A percentile compares a stretch with the other conserved stretches of the same genome.
phyloP scores from a whole-genome alignment of 2,113 vertebrate species.

The Hippopotamus amphibius region DNA sequence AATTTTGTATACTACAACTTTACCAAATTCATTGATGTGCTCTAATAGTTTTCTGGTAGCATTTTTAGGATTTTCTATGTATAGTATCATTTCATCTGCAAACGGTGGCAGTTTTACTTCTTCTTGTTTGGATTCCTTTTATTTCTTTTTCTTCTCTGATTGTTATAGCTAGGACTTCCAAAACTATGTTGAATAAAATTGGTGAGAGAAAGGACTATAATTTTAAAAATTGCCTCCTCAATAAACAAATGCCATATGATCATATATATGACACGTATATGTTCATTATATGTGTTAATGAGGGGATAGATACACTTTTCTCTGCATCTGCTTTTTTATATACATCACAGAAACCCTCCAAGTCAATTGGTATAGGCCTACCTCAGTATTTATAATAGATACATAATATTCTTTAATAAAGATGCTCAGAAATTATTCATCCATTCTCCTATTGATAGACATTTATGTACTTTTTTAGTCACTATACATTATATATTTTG shows the following conservation, averaged over 20 bases:
- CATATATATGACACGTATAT: not conserved
- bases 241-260: not conserved
- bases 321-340: not conserved
- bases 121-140: not conserved
- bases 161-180: not conserved
- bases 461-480: not conserved
- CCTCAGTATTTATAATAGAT: not conserved
- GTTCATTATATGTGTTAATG: not conserved
- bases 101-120: not conserved
- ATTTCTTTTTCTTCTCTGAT: not conserved
- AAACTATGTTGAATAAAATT: not conserved
- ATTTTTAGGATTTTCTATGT: not conserved
- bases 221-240: not conserved
- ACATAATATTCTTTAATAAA: not conserved
- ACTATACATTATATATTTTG: not conserved
- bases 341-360: not conserved
- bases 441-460: not conserved
- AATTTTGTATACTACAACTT: not conserved
- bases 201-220: not conserved
- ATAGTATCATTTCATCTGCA: not conserved
- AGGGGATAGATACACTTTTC: not conserved
- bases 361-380: not conserved
- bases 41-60: not conserved
- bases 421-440: slow-evolving; percentile 3
- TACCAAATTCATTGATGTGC: not conserved